phyloP scores from a whole-genome alignment of 2,113 vertebrate species.

The Oreochromis aureus region DNA sequence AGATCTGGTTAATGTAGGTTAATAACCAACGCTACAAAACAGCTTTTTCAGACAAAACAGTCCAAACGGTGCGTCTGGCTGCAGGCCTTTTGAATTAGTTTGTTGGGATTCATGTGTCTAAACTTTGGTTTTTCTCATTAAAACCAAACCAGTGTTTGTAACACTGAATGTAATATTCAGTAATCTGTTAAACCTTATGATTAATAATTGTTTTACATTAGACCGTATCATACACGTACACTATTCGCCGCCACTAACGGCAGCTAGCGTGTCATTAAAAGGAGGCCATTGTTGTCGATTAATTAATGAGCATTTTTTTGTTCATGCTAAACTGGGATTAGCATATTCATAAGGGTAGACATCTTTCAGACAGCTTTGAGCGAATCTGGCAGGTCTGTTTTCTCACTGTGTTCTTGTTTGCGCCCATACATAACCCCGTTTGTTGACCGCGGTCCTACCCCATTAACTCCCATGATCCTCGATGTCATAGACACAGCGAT shows the following conservation, averaged over 20 bases:
- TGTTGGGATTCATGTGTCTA: neutral
- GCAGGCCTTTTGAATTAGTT: neutral
- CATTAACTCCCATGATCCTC: constrained; percentile 68
- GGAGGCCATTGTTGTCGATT: constrained; percentile 70
- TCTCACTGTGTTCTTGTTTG: constrained; percentile 65
- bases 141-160: neutral
- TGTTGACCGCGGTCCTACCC: constrained; percentile 59
- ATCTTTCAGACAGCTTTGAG: constrained; percentile 76
- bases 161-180: neutral
- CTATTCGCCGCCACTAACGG: constrained; percentile 9
- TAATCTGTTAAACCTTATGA: neutral
- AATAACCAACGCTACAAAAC: constrained; percentile 19
- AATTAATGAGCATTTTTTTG: constrained; percentile 71
- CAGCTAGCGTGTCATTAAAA: constrained; percentile 60
- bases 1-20: constrained; percentile 48
- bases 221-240: neutral
- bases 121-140: neutral
- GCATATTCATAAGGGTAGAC: constrained; percentile 78
- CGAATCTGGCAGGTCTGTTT: constrained; percentile 66
- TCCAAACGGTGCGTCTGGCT: constrained; percentile 11
- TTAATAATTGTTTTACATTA: neutral
- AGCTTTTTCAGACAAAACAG: constrained; percentile 20
- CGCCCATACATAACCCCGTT: constrained; percentile 70
- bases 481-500: constrained; percentile 34
- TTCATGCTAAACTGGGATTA: constrained; percentile 72